phyloP scores from a whole-genome alignment of 2,888 invertebrate species.

The Syrista parreyssii region DNA sequence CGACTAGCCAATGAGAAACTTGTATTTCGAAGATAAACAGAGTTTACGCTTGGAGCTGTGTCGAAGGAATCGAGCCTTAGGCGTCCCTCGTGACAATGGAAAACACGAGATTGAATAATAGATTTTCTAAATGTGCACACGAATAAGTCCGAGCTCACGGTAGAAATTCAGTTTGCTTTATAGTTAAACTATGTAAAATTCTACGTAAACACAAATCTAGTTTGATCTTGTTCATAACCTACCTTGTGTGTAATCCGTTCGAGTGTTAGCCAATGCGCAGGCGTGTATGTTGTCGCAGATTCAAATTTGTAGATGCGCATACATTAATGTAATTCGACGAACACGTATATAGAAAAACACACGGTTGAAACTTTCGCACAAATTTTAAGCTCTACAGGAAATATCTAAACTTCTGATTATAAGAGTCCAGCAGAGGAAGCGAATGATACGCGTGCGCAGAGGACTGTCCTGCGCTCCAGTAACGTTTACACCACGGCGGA shows the following conservation, averaged over 20 bases:
- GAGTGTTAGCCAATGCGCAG: not conserved
- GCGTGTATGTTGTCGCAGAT: not conserved
- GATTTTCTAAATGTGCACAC: not conserved
- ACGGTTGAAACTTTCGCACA: not conserved
- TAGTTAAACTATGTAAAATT: not conserved
- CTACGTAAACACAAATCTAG: not conserved
- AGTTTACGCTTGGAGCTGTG: too few species aligned
- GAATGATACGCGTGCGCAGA: not conserved
- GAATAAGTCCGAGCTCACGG: not conserved
- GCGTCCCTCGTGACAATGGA: not conserved
- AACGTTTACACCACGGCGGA: conserved; percentile 38
- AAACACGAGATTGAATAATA: not conserved
- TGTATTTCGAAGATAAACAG: too few species aligned
- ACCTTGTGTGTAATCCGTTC: not conserved
- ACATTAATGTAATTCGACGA: not conserved
- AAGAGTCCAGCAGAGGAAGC: not conserved
- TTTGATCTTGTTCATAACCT: not conserved
- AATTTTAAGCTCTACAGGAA: not conserved
- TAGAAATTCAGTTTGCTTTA: not conserved
- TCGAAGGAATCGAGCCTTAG: too few species aligned
- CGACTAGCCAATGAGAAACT: too few species aligned
- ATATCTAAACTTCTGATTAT: not conserved
- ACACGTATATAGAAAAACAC: not conserved
- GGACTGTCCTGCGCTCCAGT: not conserved
- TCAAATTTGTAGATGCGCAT: not conserved